A percentile compares a stretch with the other conserved stretches of the same genome.
These are phyloP conservation scores for Cantharis rustica DNA, from an alignment of 2,888 invertebrate species.

Conservation along the genomic window DNA sequence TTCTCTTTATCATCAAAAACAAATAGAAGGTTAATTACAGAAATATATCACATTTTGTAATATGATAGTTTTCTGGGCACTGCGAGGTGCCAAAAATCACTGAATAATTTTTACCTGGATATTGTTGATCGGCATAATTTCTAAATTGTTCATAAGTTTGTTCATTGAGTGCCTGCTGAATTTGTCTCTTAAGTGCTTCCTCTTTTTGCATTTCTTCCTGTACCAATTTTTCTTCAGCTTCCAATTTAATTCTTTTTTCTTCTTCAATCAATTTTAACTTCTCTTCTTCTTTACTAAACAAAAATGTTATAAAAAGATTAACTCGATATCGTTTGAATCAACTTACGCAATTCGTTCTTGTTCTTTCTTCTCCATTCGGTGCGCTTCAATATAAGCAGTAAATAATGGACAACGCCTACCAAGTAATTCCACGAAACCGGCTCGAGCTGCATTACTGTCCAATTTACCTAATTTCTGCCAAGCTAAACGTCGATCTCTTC, in stretches of 20 bases:
- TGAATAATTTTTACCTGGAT: slow-evolving; percentile 59
- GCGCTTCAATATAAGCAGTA: slow-evolving; percentile 88
- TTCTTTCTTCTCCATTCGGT: slow-evolving; percentile 84
- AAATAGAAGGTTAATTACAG: neutral
- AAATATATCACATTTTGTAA: neutral
- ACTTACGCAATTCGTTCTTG: slow-evolving; percentile 67
- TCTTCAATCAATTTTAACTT: slow-evolving; percentile 63
- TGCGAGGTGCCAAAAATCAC: neutral
- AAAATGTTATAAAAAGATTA: neutral
- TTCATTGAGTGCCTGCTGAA: slow-evolving; percentile 95
- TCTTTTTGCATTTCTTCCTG: slow-evolving; percentile 66
- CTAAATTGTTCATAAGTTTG: slow-evolving; percentile 91
- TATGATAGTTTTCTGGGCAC: neutral
- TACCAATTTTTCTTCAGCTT: slow-evolving; percentile 68
- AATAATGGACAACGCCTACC: slow-evolving; percentile 89
- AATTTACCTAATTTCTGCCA: slow-evolving; percentile 93
- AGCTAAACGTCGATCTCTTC: slow-evolving; percentile 87
- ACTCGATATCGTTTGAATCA: neutral
- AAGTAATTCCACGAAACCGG: slow-evolving; percentile 87
- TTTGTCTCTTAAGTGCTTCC: slow-evolving; percentile 73
- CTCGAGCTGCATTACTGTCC: slow-evolving; percentile 85
- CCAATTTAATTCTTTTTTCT: slow-evolving; percentile 63
- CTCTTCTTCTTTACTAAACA: slow-evolving; percentile 59
- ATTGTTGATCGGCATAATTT: slow-evolving; percentile 92
- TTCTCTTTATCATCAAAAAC: neutral